Conservation (phyloP, 2,113 vertebrate species). For the Pterocles orientalis region DNA sequence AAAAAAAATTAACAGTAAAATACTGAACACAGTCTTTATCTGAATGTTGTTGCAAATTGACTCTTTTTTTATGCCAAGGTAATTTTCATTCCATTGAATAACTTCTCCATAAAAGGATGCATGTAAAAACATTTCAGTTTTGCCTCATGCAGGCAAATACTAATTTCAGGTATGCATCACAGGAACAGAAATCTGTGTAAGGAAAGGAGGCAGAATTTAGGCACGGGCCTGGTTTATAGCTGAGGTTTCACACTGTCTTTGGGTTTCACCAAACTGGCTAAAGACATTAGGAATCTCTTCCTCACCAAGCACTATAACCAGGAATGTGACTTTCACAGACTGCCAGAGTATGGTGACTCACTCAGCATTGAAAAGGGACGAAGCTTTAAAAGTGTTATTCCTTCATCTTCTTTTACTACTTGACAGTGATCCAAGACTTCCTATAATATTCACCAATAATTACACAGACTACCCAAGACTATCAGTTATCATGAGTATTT, state of each 20-base stretch:
- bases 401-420: constrained; percentile 1
- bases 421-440: not conserved
- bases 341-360: not conserved
- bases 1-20: not conserved
- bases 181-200: not conserved
- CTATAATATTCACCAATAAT: not conserved
- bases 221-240: not conserved
- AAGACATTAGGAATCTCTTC: not conserved
- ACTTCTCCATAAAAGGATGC: not conserved
- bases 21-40: not conserved
- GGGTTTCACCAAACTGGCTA: not conserved
- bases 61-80: not conserved
- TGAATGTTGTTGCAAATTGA: not conserved
- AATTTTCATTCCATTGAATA: not conserved
- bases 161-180: not conserved
- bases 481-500: not conserved
- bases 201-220: not conserved
- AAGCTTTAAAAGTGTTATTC: not conserved
- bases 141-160: not conserved
- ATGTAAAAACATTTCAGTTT: not conserved
- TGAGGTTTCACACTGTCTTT: not conserved
- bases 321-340: constrained; percentile 6
- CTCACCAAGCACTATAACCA: not conserved
- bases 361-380: not conserved
- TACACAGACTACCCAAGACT: not conserved